These are phyloP conservation scores for Scortum barcoo DNA, from an alignment of 2,113 vertebrate species.

Conservation along the genomic window DNA sequence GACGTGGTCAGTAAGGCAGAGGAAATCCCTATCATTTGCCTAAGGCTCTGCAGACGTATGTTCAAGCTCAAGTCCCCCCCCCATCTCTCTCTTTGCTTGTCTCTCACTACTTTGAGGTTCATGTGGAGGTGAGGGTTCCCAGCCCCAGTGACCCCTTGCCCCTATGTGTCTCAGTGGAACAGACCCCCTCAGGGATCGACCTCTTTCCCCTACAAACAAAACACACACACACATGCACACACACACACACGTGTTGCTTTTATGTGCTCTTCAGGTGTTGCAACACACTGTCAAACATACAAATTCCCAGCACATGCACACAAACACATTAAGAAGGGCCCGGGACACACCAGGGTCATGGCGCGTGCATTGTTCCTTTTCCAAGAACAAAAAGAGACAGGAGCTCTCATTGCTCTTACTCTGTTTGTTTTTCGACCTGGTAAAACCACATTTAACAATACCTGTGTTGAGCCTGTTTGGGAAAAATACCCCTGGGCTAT, in stretches of 20 bases:
- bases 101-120: constrained; percentile 74
- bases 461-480: not conserved
- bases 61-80: constrained; percentile 81
- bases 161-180: constrained; percentile 72
- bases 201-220: constrained; percentile 62
- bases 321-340: constrained; percentile 8
- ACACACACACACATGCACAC: constrained; percentile 48
- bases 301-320: constrained; percentile 19
- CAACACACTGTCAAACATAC: constrained; percentile 35
- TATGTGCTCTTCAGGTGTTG: constrained; percentile 70
- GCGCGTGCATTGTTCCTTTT: constrained; percentile 28
- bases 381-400: constrained; percentile 1
- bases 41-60: constrained; percentile 74
- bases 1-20: constrained; percentile 67
- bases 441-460: constrained; percentile 7
- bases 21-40: constrained; percentile 82
- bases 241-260: constrained; percentile 52
- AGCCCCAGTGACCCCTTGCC: constrained; percentile 76
- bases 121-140: constrained; percentile 78
- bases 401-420: constrained; percentile 11
- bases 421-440: not conserved
- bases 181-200: constrained; percentile 72
- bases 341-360: not conserved
- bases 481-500: constrained; percentile 9
- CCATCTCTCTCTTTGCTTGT: constrained; percentile 44